Conservation (phyloP, 2,888 invertebrate genomes). For the Sylvicola fuscatus region DNA sequence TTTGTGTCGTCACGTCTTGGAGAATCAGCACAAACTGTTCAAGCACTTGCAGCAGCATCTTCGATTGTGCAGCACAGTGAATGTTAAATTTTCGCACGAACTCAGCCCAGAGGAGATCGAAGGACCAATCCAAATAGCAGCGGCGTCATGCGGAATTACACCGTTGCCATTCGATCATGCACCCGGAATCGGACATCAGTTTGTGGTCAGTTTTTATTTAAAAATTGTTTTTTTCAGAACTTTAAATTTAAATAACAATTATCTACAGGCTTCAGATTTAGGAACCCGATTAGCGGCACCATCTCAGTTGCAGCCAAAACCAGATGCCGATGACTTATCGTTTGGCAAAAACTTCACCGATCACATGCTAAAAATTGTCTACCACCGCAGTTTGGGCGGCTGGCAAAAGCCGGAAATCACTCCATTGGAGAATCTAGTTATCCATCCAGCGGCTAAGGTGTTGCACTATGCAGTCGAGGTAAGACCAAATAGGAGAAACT, state of each 20-base stretch:
- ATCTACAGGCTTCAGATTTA: conserved; percentile 46
- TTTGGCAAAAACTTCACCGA: conserved; percentile 94
- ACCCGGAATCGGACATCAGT: conserved; percentile 22
- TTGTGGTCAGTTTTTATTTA: conserved; percentile 29
- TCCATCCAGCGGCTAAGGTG: conserved; percentile 94
- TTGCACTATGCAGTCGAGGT: conserved; percentile 93
- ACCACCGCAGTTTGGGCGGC: conserved; percentile 64
- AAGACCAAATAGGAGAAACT: too few species aligned
- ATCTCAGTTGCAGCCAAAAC: conserved; percentile 57
- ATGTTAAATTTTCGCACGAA: conserved; percentile 8
- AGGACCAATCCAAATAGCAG: too few species aligned
- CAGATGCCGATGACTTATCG: conserved; percentile 53
- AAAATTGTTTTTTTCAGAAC: too few species aligned
- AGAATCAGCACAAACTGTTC: conserved; percentile 49
- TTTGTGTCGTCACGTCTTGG: conserved; percentile 41
- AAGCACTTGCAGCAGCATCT: conserved; percentile 28
- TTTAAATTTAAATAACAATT: too few species aligned
- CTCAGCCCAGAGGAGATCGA: too few species aligned
- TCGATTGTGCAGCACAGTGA: conserved; percentile 34
- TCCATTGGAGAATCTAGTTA: conserved; percentile 67
- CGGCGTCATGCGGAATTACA: too few species aligned
- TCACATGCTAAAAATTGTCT: conserved; percentile 86
- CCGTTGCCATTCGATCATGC: conserved; percentile 15
- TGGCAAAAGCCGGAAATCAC: conserved; percentile 85
- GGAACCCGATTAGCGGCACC: conserved; percentile 55